phyloP scores from a whole-genome alignment of 1,140 invertebrate genomes.

The Drosophila biarmipes region DNA sequence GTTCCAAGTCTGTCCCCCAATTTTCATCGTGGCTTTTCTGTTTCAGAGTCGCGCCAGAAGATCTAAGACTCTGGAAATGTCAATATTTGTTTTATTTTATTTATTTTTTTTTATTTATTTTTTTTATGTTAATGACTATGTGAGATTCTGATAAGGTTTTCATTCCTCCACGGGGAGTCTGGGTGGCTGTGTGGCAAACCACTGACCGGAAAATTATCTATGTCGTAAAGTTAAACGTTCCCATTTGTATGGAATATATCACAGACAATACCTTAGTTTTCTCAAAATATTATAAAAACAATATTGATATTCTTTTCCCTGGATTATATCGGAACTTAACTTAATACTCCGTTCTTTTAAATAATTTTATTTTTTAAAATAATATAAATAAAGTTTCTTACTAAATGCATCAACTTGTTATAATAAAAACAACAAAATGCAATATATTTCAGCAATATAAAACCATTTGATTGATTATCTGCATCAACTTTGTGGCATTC shows the following conservation, averaged over 20 bases:
- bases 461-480: constrained; percentile 15
- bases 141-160: constrained; percentile 27
- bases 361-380: too few species aligned
- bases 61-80: constrained; percentile 28
- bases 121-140: constrained; percentile 13
- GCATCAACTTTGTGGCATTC: constrained; percentile 4
- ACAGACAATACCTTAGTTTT: neutral
- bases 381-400: too few species aligned
- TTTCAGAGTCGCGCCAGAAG: constrained; percentile 7
- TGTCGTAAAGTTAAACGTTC: neutral
- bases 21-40: neutral
- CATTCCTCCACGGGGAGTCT: neutral
- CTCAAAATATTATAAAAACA: neutral
- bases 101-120: constrained; percentile 1
- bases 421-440: too few species aligned
- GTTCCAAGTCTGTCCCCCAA: constrained; percentile 10
- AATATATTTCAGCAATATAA: neutral
- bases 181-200: constrained; percentile 6
- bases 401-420: too few species aligned
- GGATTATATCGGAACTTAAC: too few species aligned
- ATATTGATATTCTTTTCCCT: too few species aligned
- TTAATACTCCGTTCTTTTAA: too few species aligned
- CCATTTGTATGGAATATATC: neutral
- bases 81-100: constrained; percentile 54
- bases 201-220: constrained; percentile 3